phyloP scores from a whole-genome alignment of 1,140 invertebrate species.

The Bombus polaris region DNA sequence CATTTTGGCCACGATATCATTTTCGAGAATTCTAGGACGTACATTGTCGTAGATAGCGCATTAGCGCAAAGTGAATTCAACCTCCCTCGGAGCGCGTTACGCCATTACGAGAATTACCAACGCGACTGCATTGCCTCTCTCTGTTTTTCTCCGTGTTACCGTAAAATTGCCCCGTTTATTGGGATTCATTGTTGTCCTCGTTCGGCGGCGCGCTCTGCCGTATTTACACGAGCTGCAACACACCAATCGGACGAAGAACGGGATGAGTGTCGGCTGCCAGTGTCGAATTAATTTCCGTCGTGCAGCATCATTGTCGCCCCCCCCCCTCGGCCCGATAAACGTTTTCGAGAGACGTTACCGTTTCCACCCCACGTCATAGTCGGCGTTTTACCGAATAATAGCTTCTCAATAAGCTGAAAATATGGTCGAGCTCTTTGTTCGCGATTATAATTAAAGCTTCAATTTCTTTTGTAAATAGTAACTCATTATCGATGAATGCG shows the following conservation, averaged over 20 bases:
- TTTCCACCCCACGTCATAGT: background rate
- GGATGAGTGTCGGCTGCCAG: constrained; percentile 5
- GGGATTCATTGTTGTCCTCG: constrained; percentile 51
- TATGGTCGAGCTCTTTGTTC: background rate
- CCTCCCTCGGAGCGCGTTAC: constrained; percentile 57
- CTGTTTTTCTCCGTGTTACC: constrained; percentile 61
- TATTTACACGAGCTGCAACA: background rate
- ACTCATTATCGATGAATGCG: background rate
- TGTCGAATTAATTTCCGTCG: constrained; percentile 28
- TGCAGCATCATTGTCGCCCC: background rate
- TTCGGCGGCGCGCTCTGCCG: background rate
- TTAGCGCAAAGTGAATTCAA: constrained; percentile 70
- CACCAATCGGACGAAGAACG: background rate
- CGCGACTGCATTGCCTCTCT: constrained; percentile 6
- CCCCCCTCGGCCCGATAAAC: background rate
- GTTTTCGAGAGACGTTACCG: background rate
- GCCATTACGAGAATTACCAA: constrained; percentile 74
- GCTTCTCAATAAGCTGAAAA: background rate
- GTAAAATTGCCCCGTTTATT: constrained; percentile 65
- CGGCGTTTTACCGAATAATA: background rate
- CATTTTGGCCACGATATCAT: constrained; percentile 47
- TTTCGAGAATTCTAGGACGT: constrained; percentile 38
- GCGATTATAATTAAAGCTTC: background rate
- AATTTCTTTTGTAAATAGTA: background rate
- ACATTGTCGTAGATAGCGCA: constrained; percentile 58